Conservation (phyloP, 2,888 invertebrate species). For the Caenorhabditis plicata region DNA sequence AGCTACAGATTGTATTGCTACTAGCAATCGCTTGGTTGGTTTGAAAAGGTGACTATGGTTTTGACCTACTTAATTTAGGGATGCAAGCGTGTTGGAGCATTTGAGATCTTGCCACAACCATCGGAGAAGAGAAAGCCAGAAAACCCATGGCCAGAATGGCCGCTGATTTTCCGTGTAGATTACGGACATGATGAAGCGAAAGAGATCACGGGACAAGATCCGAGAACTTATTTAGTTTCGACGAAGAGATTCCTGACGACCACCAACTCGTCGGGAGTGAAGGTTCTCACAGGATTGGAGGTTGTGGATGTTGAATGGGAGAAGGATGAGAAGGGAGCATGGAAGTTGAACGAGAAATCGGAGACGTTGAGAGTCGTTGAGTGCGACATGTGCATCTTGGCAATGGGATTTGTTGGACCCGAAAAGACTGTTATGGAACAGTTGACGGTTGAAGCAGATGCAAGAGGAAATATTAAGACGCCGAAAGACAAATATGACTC, state of each 20-base stretch:
- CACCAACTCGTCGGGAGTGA: constrained; percentile 51
- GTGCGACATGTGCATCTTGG: constrained; percentile 85
- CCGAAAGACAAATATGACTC: constrained; percentile 78
- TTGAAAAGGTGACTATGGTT: constrained; percentile 5
- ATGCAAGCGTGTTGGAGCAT: constrained; percentile 86
- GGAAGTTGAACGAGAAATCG: constrained; percentile 86
- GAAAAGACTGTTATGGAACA: constrained; percentile 78
- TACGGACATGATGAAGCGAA: constrained; percentile 98
- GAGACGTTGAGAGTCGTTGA: constrained; percentile 77
- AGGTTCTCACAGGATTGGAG: constrained; percentile 78
- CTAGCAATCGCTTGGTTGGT: constrained; percentile 79
- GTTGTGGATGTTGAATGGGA: constrained; percentile 77
- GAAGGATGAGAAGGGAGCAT: constrained; percentile 74
- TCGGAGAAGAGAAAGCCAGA: constrained; percentile 78
- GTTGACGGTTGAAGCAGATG: constrained; percentile 78
- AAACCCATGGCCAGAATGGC: constrained; percentile 99
- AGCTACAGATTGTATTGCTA: constrained; percentile 96
- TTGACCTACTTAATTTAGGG: too few species aligned
- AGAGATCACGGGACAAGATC: constrained; percentile 79
- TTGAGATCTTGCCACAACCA: constrained; percentile 94
- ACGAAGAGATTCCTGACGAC: constrained; percentile 73
- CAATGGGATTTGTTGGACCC: constrained; percentile 84
- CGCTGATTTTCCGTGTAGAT: constrained; percentile 90
- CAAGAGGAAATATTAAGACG: constrained; percentile 87
- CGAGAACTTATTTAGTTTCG: constrained; percentile 86